A percentile compares a stretch with the other conserved stretches of the same genome.
Conservation (phyloP, 2,888 invertebrate genomes). For the Polylopha cassiicola region DNA sequence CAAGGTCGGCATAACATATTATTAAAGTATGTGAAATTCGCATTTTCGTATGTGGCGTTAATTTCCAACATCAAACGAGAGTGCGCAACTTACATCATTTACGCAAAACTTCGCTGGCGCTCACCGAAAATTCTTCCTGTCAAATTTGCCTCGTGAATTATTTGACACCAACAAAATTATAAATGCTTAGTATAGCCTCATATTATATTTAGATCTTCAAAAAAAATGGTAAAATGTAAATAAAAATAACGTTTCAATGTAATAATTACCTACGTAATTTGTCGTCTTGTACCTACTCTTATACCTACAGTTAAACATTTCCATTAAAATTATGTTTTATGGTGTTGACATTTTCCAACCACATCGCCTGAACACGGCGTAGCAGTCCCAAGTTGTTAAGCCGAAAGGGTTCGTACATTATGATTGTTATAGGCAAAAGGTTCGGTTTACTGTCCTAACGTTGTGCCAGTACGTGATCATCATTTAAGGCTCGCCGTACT, state of each 20-base stretch:
- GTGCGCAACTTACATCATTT: constrained; percentile 51
- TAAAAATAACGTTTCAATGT: constrained; percentile 6
- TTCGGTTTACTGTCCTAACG: constrained; percentile 63
- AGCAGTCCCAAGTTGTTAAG: constrained; percentile 50
- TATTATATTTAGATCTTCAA: neutral
- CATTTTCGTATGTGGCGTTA: constrained; percentile 45
- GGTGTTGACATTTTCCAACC: constrained; percentile 46
- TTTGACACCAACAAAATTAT: constrained; percentile 41
- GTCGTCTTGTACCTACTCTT: neutral
- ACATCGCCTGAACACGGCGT: constrained; percentile 41
- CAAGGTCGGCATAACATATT: constrained; percentile 32
- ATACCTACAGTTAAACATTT: constrained; percentile 30
- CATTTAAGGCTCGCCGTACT: constrained; percentile 46
- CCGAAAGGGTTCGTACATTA: constrained; percentile 63
- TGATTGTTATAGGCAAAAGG: constrained; percentile 64
- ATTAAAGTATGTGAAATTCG: constrained; percentile 44
- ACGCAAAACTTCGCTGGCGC: constrained; percentile 38
- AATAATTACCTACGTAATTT: too few species aligned
- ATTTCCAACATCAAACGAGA: constrained; percentile 48
- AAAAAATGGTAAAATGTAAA: constrained; percentile 14
- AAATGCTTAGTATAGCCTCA: constrained; percentile 21
- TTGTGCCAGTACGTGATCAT: constrained; percentile 61
- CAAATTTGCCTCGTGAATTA: constrained; percentile 41
- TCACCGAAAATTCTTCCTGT: constrained; percentile 40
- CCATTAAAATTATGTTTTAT: constrained; percentile 48